Evolutionary conservation across 2,888 invertebrate species (phyloP).

Genomic region (Pherbina coryleti): DNA sequence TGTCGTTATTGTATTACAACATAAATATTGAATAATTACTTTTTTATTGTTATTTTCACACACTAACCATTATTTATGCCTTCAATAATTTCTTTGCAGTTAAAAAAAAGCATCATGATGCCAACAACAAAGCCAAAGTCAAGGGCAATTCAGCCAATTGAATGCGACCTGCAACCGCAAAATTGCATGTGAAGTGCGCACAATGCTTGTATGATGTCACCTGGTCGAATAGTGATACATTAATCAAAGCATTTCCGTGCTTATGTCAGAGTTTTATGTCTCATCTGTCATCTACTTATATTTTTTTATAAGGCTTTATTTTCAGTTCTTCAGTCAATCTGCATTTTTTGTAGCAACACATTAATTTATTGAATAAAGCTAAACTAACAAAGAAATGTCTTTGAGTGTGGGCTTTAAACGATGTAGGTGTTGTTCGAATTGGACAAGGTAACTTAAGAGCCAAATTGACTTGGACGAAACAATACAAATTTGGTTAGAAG

Average conservation of each 20-base stretch:
- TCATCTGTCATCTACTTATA: not conserved
- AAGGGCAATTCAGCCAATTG: slow-evolving; percentile 54
- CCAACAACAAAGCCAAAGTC: slow-evolving; percentile 60
- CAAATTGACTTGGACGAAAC: not conserved
- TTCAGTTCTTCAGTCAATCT: not conserved
- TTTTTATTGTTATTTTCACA: too few species aligned
- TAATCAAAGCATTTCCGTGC: too few species aligned
- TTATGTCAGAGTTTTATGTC: too few species aligned
- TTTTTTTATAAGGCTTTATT: not conserved
- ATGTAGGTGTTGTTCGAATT: not conserved
- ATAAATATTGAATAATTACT: too few species aligned
- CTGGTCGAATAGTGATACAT: not conserved
- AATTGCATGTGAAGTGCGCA: not conserved
- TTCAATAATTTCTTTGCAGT: slow-evolving; percentile 53
- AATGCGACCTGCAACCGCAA: not conserved
- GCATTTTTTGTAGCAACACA: not conserved
- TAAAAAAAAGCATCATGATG: slow-evolving; percentile 62
- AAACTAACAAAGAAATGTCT: not conserved
- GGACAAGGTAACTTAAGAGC: not conserved
- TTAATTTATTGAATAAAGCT: not conserved
- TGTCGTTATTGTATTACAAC: too few species aligned
- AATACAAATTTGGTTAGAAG: too few species aligned
- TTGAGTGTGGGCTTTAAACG: not conserved
- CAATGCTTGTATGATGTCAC: slow-evolving; percentile 22
- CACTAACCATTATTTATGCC: not conserved